Evolutionary conservation across 2,888 invertebrate genomes (phyloP).

Genomic region (Dynastes maya): DNA sequence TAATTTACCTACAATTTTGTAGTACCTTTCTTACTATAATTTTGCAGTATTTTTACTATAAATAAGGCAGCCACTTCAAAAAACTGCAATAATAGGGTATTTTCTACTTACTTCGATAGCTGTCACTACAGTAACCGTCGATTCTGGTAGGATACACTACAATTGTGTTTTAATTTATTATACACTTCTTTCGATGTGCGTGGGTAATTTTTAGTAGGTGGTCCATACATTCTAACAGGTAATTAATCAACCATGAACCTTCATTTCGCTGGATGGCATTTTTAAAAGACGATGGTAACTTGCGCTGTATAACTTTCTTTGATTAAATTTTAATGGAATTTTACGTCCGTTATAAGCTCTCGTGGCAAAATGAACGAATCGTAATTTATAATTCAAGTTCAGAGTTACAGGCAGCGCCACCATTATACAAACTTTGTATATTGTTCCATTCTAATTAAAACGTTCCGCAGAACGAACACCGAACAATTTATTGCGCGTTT

Average conservation of each 20-base stretch:
- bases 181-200: not conserved
- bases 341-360: not conserved
- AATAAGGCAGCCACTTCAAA: too few species aligned
- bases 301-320: conserved; percentile 10
- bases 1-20: too few species aligned
- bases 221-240: not conserved
- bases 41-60: too few species aligned
- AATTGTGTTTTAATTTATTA: too few species aligned
- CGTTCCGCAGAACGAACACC: not conserved
- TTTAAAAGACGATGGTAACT: conserved; percentile 11
- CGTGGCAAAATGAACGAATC: conserved; percentile 12
- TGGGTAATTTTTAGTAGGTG: not conserved
- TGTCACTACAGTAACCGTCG: too few species aligned
- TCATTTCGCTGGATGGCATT: conserved; percentile 1
- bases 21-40: too few species aligned
- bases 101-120: too few species aligned
- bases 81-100: too few species aligned
- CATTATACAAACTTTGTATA: conserved; percentile 19
- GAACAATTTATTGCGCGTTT: not conserved
- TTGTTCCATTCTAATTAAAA: conserved; percentile 17
- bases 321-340: conserved; percentile 23
- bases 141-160: too few species aligned
- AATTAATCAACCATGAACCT: not conserved
- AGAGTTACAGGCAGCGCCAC: not conserved
- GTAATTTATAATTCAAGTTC: conserved; percentile 25